Evolutionary conservation across 2,797 vertebrate species (phyloP), one percentile per base, ranked within the genome.

Genomic region (Halcyon chelicuti): DNA sequence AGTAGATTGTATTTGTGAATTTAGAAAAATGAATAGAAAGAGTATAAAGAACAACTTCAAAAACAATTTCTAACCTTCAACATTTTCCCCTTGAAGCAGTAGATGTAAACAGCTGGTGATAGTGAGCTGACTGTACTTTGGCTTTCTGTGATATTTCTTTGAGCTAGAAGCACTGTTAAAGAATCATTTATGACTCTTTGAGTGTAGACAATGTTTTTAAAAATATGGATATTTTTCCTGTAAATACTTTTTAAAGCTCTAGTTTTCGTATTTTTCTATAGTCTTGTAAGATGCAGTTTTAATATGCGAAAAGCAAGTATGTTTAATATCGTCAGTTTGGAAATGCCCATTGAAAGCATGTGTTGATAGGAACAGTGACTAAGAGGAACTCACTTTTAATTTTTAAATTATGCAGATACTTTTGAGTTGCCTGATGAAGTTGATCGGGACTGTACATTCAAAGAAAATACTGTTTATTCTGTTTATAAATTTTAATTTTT

Each of bases 131-230:
- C 62, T 75, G 88, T 96, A 67, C 51, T 94, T 94, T 61, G 78
- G 74, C n/a, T 54, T 94, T 44, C 87, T 95, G 25, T 86, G 42
- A 94, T 39, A 79, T 18, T 91, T 76, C 49, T 95, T 97, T 74
- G 92, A 87, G 75, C 15, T 93, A 46, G 65, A 77, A 66, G 26
- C 82, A 18, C 67, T 95, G 22, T 49, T 65, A 29, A 87, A 78
- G 14, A 58, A 33, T 31, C 0, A 52, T 94, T 94, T n/a, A 35
- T 82, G 23, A 93, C 66, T 79, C 39, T 82, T 75, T 88, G 51
- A 44, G 26, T 87, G 28, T 55, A 35, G 40, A 93, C 82, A 68
- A 6, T 62, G 40, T n/a, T 87, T 93, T 71, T 54, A 15, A 60
- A 92, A 93, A 73, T 82, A 18, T 9, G 66, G 51, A 52, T 91